Conservation (phyloP, 2,797 vertebrate genomes). For the Vireo griseus region DNA sequence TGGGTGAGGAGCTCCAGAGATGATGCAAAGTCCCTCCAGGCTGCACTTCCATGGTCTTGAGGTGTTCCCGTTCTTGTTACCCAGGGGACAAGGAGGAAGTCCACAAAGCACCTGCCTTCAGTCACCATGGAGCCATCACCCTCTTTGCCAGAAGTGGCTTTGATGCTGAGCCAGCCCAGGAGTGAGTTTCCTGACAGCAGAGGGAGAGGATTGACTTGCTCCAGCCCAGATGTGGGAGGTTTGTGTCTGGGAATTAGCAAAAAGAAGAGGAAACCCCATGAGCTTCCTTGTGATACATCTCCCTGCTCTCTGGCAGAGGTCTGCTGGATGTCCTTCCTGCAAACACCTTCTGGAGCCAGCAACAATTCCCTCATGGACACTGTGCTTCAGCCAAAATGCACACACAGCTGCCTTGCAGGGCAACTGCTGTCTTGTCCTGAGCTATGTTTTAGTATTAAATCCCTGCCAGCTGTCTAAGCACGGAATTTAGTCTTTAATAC, state of each 20-base stretch:
- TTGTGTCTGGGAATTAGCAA: not conserved
- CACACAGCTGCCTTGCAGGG: not conserved
- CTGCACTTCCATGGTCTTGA: not conserved
- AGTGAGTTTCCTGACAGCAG: not conserved
- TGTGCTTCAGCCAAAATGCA: not conserved
- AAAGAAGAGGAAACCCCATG: not conserved
- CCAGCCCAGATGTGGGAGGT: not conserved
- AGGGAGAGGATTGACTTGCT: not conserved
- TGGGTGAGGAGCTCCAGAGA: not conserved
- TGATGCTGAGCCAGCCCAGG: not conserved
- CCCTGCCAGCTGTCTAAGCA: not conserved
- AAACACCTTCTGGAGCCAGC: not conserved
- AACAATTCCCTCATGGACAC: accelerated
- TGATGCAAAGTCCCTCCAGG: not conserved
- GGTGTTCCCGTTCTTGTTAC: not conserved
- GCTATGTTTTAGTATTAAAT: not conserved
- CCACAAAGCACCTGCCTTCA: not conserved
- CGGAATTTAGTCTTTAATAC: not conserved
- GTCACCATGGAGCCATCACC: not conserved
- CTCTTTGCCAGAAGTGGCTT: not conserved
- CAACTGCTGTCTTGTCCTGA: not conserved
- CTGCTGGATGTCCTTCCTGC: not conserved
- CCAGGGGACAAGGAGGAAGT: not conserved
- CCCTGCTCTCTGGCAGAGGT: not conserved
- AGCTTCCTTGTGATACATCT: not conserved